Evolutionary conservation across 2,113 vertebrate species (phyloP).

Genomic region (Zapornia atra): DNA sequence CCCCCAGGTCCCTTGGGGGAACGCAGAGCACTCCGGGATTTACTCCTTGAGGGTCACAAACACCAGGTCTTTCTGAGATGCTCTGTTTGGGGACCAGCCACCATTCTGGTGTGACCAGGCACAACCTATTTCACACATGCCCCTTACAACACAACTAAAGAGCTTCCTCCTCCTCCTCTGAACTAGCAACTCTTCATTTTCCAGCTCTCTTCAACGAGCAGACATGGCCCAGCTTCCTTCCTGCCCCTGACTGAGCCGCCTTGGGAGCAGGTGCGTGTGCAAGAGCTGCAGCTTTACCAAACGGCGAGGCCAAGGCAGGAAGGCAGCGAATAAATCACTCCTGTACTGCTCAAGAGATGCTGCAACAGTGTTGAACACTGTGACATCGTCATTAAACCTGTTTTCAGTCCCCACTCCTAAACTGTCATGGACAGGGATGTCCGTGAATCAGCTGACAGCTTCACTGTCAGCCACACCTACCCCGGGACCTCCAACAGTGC

Average conservation of each 20-base stretch:
- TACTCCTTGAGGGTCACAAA: background rate
- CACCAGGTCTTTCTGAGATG: background rate
- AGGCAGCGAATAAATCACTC: background rate
- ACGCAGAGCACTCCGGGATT: background rate
- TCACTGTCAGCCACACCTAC: background rate
- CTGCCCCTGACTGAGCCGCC: constrained; percentile 2
- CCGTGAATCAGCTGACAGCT: accelerated
- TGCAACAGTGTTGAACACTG: accelerated
- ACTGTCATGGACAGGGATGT: background rate
- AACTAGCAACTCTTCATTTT: background rate
- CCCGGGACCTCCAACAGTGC: background rate
- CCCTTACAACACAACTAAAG: background rate
- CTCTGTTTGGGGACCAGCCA: background rate
- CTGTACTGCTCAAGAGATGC: background rate
- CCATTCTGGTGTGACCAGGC: background rate
- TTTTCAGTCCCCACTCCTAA: background rate
- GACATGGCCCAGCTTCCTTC: background rate
- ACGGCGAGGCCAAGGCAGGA: background rate
- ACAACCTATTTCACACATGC: background rate
- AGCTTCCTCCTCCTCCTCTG: background rate
- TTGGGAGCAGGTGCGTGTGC: background rate
- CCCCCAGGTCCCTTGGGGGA: background rate
- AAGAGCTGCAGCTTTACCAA: background rate
- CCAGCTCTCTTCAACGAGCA: background rate
- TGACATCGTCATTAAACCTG: background rate